A percentile compares a stretch with the other conserved stretches of the same genome.
Conservation (phyloP, 2,113 vertebrate species). For the Alethe castanea region DNA sequence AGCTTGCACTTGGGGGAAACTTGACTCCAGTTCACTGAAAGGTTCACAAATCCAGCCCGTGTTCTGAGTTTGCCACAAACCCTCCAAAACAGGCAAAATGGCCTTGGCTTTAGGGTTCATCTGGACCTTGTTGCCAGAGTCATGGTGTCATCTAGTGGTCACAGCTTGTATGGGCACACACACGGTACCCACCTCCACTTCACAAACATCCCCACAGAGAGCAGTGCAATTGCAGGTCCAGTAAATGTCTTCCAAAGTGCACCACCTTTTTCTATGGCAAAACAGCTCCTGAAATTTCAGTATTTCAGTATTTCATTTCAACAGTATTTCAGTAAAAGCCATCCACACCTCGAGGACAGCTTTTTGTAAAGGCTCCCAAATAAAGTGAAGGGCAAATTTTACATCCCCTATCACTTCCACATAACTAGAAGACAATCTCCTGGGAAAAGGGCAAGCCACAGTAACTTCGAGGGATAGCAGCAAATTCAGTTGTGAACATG, state of each 20-base stretch:
- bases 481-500: background rate
- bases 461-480: background rate
- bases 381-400: background rate
- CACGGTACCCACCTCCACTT: background rate
- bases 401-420: background rate
- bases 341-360: accelerated
- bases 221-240: accelerated
- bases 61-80: background rate
- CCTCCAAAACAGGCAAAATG: background rate
- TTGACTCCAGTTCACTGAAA: background rate
- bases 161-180: background rate
- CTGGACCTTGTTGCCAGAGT: background rate
- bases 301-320: too few species aligned
- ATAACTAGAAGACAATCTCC: background rate
- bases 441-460: background rate
- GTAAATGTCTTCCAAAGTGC: background rate
- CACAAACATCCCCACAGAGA: background rate
- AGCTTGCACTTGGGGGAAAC: slow-evolving; percentile 12
- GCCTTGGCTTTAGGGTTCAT: background rate
- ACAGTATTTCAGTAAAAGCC: background rate
- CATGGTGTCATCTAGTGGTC: slow-evolving; percentile 42
- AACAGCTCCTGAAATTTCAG: background rate
- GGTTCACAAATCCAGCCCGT: background rate
- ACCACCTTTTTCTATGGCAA: background rate
- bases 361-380: background rate